Base-by-base conservation (phyloP, 1,140 invertebrate genomes). In the Lordiphosa stackelbergi region DNA sequence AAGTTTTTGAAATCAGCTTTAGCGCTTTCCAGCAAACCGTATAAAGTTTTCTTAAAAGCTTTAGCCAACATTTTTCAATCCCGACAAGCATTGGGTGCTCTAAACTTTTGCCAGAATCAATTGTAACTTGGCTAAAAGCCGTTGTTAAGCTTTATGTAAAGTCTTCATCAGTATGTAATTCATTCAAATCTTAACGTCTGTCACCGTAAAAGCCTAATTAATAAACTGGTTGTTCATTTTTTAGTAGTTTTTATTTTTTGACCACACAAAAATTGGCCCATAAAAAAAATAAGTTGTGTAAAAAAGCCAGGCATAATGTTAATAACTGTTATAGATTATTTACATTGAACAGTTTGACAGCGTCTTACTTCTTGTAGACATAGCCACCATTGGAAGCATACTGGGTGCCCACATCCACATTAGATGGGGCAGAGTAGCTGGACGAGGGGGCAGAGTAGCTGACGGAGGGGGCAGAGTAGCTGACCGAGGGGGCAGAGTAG, bases 361-460 rank as follows among this genome's bases (percentile, higher is more conserved):
- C 19, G 12, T n/a, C 46, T 69, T 77, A 81, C 77, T 81, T 86
- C 69, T 52, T 85, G 85, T 86, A 86, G 56, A 86, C 73, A 35
- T 86, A 86, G 57, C 85, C 85, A 28, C 85, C 85, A 51, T 86
- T 86, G 69, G 85, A 69, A 46, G 73, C 85, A 22, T 86, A 86
- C 69, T 86, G 85, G 49, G 85, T 86, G 48, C 79, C 85, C 35
- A 59, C 69, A 75, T 86, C 85, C 38, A 28, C 66, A 11, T 41
- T 22, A 45, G 66, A 31, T 1, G 68, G 63, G 5, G 71, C 56
- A 1, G 63, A 51, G 59, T 74, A 70, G 45, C 43, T 53, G 6
- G 58, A 31, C 9, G 74, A 43, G 60, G 78, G 69, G 6, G 69
- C 73, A 11, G 69, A 60, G 52, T 71, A 78, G 31, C 40, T 49